Evolutionary conservation across 2,888 invertebrate species (phyloP).

Genomic region (Scelioninae gen. 1): DNA sequence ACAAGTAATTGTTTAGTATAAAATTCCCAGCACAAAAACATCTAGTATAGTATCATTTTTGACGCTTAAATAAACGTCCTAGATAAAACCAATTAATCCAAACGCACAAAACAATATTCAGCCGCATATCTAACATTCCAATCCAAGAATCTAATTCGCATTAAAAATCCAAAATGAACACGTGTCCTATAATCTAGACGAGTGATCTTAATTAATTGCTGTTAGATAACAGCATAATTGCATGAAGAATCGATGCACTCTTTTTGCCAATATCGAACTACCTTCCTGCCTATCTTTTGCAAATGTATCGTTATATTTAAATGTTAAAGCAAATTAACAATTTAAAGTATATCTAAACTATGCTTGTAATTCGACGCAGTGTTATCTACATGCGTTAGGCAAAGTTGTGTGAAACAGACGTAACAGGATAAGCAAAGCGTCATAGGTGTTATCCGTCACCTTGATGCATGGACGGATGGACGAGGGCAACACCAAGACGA

Average conservation of each 20-base stretch:
- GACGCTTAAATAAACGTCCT: not conserved
- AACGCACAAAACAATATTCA: not conserved
- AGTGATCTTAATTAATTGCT: slow-evolving; percentile 19
- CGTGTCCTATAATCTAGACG: not conserved
- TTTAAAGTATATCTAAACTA: slow-evolving; percentile 22
- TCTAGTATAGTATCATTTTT: slow-evolving; percentile 21
- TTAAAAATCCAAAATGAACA: not conserved
- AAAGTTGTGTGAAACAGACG: slow-evolving; percentile 74
- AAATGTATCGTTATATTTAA: slow-evolving; percentile 8
- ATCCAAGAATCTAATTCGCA: too few species aligned
- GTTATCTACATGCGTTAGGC: slow-evolving; percentile 76
- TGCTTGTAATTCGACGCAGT: slow-evolving; percentile 68
- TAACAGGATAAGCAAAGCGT: slow-evolving; percentile 68
- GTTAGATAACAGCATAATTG: not conserved
- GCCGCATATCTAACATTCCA: not conserved
- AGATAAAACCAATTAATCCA: slow-evolving; percentile 10
- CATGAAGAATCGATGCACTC: not conserved
- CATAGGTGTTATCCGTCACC: slow-evolving; percentile 80
- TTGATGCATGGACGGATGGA: slow-evolving; percentile 77
- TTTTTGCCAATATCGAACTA: not conserved
- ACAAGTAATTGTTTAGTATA: slow-evolving; percentile 41
- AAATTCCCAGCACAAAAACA: slow-evolving; percentile 32
- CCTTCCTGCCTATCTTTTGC: not conserved
- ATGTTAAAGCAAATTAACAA: slow-evolving; percentile 35
- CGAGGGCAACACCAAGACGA: slow-evolving; percentile 72